Base-by-base conservation (phyloP, 1,140 invertebrate genomes). In the Oryzaephilus surinamensis region DNA sequence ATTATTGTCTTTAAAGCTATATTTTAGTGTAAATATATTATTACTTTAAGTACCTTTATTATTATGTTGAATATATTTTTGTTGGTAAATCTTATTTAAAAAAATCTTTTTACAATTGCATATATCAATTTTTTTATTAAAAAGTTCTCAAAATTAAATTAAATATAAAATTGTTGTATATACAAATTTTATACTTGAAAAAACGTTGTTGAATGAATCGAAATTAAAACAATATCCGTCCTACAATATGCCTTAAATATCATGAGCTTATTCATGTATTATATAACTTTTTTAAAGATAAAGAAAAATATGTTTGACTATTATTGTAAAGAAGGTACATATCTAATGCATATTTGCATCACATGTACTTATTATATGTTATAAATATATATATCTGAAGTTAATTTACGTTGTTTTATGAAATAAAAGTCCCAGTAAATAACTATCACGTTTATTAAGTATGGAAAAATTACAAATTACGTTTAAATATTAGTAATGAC, bases 321-420 rank as follows among this genome's bases (percentile, higher is more conserved):
- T n/a, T n/a, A n/a, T 43, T 43, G 41, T 39, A 38, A 47, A n/a
- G n/a, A 43, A 38, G 43, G 39, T 49, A 45, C 43, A 37, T 46
- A n/a, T n/a, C 24, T 37, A 45, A 46, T 52, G 45, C 43, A 51
- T 48, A 41, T 29, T 51, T 50, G 46, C 52, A 54, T 54, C 52
- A 54, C 52, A 45, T 50, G 50, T 55, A 52, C 52, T 52, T 51
- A 51, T 49, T 44, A 46, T 48, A n/a, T 48, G 42, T 48, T 54
- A 51, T 49, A 50, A 53, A 55, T 51, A 55, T 55, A 34, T 34
- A 55, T 55, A 51, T 54, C 44, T 51, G 40, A 43, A 52, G 50
- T 52, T 52, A 47, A 32, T 16, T 14, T n/a, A n/a, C n/a, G n/a
- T n/a, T n/a, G n/a, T n/a, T 24, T 38, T 37, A 43, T 37, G 23